Evolutionary conservation across 1,140 invertebrate genomes (phyloP), one percentile per base, ranked within the genome.

Genomic region (Drosophila sproati): DNA sequence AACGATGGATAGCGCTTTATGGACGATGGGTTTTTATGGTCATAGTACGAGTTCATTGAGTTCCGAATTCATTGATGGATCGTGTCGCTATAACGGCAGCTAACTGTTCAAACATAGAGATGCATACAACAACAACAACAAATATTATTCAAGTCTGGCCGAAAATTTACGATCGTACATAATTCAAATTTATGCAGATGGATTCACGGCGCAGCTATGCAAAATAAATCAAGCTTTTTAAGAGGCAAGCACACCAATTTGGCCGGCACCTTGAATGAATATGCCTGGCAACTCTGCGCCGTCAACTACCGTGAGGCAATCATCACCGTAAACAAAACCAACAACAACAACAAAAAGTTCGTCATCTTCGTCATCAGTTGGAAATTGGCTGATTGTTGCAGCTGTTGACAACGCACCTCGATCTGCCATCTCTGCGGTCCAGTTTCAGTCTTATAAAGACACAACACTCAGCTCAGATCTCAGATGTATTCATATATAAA

Each of bases 1-100:
- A 10, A 41, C 20, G 63, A 47, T 70, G 8, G 64, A 74, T 74
- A 69, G 51, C 63, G 57, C 32, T 52, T 51, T 54, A 59, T 45
- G 56, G 37, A 7, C 54, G 20, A 56, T 56, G 31, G 54, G 43
- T 57, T 54, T 54, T 37, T 74, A 52, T 77, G 72, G 77, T 41
- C 60, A 71, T 71, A 71, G 35, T 52, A 62, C 57, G 60, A 85
- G 73, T 85, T 86, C 81, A 86, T 82, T 79, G 79, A 82, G 80
- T 72, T 80, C 54, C 80, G 62, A 69, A 83, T 87, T 87, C 83
- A 87, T 87, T 87, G 83, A 87, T 87, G 78, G 83, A 87, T 87
- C 80, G 80, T 45, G 35, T 70, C 51, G 50, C 64, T 61, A 81
- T 81, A 73, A 77, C 77, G 69, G 71, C 74, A 77, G 35, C 50